Conservation (phyloP, 1,140 invertebrate species). For the Phocides pigmalion region DNA sequence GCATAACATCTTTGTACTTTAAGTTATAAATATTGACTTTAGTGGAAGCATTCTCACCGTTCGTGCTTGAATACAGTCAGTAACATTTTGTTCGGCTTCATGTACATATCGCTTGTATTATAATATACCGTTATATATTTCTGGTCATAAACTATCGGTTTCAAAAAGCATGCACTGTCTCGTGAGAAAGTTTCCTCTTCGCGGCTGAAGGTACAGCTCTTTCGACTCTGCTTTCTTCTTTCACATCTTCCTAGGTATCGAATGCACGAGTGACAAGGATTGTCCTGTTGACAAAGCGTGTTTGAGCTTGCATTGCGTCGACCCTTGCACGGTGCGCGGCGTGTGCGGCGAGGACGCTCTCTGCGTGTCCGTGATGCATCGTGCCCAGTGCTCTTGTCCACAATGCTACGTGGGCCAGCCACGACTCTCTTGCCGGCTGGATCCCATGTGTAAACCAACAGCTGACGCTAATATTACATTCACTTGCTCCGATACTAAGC, state of each 20-base stretch:
- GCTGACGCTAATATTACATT: constrained; percentile 69
- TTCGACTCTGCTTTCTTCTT: constrained; percentile 89
- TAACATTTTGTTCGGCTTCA: constrained; percentile 83
- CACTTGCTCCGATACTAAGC: constrained; percentile 87
- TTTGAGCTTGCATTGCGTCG: constrained; percentile 92
- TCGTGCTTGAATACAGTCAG: constrained; percentile 81
- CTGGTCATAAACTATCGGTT: constrained; percentile 82
- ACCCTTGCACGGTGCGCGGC: constrained; percentile 94
- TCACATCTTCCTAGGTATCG: constrained; percentile 90
- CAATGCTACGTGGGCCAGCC: constrained; percentile 94
- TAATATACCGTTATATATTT: constrained; percentile 82
- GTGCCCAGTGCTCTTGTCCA: constrained; percentile 93
- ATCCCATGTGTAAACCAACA: constrained; percentile 88
- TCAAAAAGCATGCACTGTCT: constrained; percentile 89
- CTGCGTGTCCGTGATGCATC: constrained; percentile 92
- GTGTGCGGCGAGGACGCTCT: constrained; percentile 95
- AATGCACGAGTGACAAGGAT: constrained; percentile 95
- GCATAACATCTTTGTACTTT: constrained; percentile 60
- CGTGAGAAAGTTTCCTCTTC: constrained; percentile 90
- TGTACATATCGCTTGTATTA: constrained; percentile 84
- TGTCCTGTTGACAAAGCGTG: constrained; percentile 96
- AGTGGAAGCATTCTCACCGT: constrained; percentile 84
- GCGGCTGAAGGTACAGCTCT: constrained; percentile 86
- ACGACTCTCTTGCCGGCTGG: constrained; percentile 89
- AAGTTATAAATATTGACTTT: constrained; percentile 56